Evolutionary conservation across 2,888 invertebrate species (phyloP), one percentile per base, ranked within the genome.

Genomic region (Thecocarcelia acutangulata): DNA sequence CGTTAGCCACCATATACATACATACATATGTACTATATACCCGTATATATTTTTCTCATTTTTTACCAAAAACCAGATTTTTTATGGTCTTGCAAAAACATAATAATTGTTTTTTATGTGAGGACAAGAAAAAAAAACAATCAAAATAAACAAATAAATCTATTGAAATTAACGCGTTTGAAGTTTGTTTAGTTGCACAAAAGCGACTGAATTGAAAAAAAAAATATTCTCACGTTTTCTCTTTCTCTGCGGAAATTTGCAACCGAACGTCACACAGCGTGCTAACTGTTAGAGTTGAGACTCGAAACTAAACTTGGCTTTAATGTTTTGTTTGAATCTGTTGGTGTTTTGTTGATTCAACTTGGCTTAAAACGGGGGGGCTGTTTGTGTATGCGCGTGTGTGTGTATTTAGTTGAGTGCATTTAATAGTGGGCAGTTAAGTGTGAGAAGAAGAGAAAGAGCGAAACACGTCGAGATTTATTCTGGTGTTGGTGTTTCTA

Each of bases 221-320:
- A n/a, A n/a, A 68, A 1, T 24, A 52, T 15, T 44, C 33, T 68
- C 12, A 50, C 63, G 37, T 52, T 48, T 61, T 68, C 61, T 59
- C 54, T 15, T 21, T 44, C n/a, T 74, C 63, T 28, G 58, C 46
- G 17, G 17, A 15, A 21, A 19, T n/a, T 63, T 21, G 40, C 61
- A 19, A 9, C 33, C 21, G 24, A 8, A 28, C 19, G 12, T 48
- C 33, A 8, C 50, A 44, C n/a, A 24, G 28, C 17, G 28, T 66
- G 66, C 61, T 33, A 33, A 59, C 59, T 59, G 44, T 46, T 52
- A 46, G 59, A 73, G 66, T n/a, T 50, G 21, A 68, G 46, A 56
- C 70, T 59, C 8, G 33, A 74, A 66, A 82, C 82, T 82, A 78
- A n/a, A 82, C 69, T 66, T 59, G 82, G 78, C 74, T 82, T 59